A percentile compares a stretch with the other conserved stretches of the same genome.
These are phyloP conservation scores for Nesoenas mayeri DNA, from an alignment of 2,113 vertebrate species.

Conservation along the genomic window DNA sequence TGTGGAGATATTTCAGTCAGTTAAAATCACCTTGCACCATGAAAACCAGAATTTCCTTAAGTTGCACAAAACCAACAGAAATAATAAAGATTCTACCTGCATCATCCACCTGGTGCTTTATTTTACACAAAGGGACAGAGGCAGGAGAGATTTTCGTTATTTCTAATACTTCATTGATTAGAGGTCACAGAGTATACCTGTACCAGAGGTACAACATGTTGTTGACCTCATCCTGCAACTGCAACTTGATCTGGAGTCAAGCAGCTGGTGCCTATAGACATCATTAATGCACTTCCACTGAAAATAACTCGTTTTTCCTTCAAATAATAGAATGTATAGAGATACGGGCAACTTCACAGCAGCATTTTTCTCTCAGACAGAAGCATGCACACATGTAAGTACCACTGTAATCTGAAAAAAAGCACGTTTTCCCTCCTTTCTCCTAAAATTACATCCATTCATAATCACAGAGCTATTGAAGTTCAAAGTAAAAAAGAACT, in stretches of 20 bases:
- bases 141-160: background rate
- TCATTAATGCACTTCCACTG: background rate
- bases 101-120: background rate
- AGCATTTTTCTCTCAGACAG: background rate
- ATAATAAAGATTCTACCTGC: background rate
- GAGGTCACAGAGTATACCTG: background rate
- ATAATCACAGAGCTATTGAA: background rate
- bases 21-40: background rate
- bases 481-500: background rate
- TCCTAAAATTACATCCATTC: slow-evolving; percentile 34
- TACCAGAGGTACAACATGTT: background rate
- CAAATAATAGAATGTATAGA: background rate
- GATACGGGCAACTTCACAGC: background rate
- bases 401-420: background rate
- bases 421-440: background rate
- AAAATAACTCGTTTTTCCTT: background rate
- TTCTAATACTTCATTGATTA: background rate
- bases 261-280: background rate
- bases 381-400: background rate
- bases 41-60: background rate
- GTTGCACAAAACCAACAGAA: background rate
- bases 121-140: background rate
- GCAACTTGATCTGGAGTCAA: background rate
- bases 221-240: background rate
- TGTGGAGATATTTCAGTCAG: background rate